Evolutionary conservation across 2,888 invertebrate species (phyloP).

Genomic region (Coelogynopora nodosa): DNA sequence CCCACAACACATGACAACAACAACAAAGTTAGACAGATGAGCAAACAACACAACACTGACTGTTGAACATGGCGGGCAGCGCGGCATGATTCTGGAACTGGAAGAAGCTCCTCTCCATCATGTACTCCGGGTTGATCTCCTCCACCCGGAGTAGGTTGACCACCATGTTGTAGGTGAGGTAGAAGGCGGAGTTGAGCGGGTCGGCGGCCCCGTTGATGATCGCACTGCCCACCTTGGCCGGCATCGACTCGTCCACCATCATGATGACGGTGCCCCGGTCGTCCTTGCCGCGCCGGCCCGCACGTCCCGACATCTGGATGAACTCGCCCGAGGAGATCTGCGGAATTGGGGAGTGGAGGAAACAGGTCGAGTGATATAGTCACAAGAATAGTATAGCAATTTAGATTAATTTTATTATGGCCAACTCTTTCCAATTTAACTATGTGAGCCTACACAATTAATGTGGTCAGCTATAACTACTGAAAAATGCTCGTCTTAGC

Average conservation of each 20-base stretch:
- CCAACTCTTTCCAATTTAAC: too few species aligned
- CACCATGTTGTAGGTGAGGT: slow-evolving; percentile 99
- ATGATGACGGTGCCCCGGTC: slow-evolving; percentile 89
- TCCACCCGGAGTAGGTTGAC: slow-evolving; percentile 89
- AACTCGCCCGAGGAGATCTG: slow-evolving; percentile 91
- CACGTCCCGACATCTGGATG: slow-evolving; percentile 98
- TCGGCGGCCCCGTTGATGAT: slow-evolving; percentile 80
- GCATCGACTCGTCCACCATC: slow-evolving; percentile 94
- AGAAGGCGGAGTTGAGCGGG: slow-evolving; percentile 95
- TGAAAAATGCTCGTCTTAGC: too few species aligned
- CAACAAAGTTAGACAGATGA: neutral
- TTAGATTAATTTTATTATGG: too few species aligned
- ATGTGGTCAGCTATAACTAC: too few species aligned
- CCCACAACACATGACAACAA: too few species aligned
- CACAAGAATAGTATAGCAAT: too few species aligned
- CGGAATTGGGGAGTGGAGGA: too few species aligned
- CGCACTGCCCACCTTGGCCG: slow-evolving; percentile 65
- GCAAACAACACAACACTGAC: neutral
- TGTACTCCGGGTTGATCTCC: slow-evolving; percentile 97
- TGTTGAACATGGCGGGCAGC: slow-evolving; percentile 69
- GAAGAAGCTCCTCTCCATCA: slow-evolving; percentile 94
- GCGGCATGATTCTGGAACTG: slow-evolving; percentile 97
- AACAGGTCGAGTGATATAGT: too few species aligned
- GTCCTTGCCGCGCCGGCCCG: slow-evolving; percentile 91
- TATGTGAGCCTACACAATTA: too few species aligned